phyloP scores from a whole-genome alignment of 2,113 vertebrate genomes.

The Symphodus melops region DNA sequence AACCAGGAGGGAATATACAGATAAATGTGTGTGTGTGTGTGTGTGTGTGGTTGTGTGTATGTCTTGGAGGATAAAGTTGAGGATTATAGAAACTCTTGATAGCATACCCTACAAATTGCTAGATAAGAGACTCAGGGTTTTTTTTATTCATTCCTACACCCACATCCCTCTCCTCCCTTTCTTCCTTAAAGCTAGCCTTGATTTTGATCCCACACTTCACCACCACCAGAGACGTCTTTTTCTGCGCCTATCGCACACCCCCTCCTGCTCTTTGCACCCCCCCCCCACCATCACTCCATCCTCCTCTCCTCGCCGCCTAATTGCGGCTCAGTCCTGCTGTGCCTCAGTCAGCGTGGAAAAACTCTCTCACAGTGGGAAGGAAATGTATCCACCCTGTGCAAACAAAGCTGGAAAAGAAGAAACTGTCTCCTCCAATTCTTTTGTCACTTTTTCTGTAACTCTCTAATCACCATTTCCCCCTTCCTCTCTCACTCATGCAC shows the following conservation, averaged over 20 bases:
- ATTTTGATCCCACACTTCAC: conserved; percentile 71
- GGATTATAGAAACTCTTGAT: conserved; percentile 71
- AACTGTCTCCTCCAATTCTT: conserved; percentile 53
- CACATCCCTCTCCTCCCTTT: conserved; percentile 48
- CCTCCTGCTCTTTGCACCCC: neutral
- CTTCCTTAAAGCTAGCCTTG: conserved; percentile 59
- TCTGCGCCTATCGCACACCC: conserved; percentile 46
- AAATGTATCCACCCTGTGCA: conserved; percentile 66
- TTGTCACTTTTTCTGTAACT: conserved; percentile 49
- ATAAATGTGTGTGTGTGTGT: conserved; percentile 34
- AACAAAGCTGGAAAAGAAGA: conserved; percentile 61
- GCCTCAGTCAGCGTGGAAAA: conserved; percentile 74
- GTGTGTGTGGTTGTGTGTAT: conserved; percentile 40
- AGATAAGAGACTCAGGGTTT: conserved; percentile 62
- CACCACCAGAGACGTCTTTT: conserved; percentile 64
- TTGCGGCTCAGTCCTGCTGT: conserved; percentile 76
- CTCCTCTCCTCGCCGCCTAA: conserved; percentile 63
- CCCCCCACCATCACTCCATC: conserved; percentile 11
- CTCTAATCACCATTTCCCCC: conserved; percentile 50
- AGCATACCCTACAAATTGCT: conserved; percentile 64
- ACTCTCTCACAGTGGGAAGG: conserved; percentile 65
- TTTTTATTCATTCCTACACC: conserved; percentile 49
- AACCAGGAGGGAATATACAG: conserved; percentile 37
- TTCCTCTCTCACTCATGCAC: conserved; percentile 34
- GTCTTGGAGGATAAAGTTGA: conserved; percentile 60